Conservation (phyloP, 2,113 vertebrate genomes). For the Smithornis capensis region DNA sequence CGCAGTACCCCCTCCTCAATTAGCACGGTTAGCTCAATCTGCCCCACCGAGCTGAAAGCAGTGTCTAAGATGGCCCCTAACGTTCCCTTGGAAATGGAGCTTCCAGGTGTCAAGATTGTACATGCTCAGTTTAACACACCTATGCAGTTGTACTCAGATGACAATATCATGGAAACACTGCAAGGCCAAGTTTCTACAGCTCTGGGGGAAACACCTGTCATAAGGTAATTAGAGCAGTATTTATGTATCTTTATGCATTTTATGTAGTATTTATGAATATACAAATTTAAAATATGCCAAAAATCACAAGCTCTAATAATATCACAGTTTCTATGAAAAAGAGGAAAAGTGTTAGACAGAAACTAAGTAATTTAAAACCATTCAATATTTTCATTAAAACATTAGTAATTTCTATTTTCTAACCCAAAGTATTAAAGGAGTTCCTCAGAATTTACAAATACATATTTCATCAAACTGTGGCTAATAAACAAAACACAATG, state of each 20-base stretch:
- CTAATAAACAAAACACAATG: background rate
- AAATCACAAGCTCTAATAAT: background rate
- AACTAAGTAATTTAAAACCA: background rate
- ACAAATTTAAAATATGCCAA: background rate
- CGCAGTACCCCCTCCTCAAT: constrained; percentile 79
- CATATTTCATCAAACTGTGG: background rate
- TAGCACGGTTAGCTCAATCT: constrained; percentile 79
- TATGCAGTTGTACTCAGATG: constrained; percentile 83
- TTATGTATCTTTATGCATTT: too few relatives aligned
- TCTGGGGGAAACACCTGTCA: constrained; percentile 72
- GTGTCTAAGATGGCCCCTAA: constrained; percentile 81
- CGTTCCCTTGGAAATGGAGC: constrained; percentile 81
- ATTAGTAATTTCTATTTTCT: background rate
- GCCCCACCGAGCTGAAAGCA: constrained; percentile 79
- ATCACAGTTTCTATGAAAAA: background rate
- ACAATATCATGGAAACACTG: constrained; percentile 83
- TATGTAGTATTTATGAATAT: background rate
- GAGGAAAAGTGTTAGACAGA: background rate
- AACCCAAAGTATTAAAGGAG: background rate
- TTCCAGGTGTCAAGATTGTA: constrained; percentile 82
- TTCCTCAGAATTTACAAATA: background rate
- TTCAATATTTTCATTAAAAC: background rate
- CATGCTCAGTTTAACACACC: constrained; percentile 84
- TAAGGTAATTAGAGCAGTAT: constrained; percentile 73
- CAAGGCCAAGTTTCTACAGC: constrained; percentile 84